Conservation (phyloP, 2,113 vertebrate species). For the Heloderma charlesbogerti region DNA sequence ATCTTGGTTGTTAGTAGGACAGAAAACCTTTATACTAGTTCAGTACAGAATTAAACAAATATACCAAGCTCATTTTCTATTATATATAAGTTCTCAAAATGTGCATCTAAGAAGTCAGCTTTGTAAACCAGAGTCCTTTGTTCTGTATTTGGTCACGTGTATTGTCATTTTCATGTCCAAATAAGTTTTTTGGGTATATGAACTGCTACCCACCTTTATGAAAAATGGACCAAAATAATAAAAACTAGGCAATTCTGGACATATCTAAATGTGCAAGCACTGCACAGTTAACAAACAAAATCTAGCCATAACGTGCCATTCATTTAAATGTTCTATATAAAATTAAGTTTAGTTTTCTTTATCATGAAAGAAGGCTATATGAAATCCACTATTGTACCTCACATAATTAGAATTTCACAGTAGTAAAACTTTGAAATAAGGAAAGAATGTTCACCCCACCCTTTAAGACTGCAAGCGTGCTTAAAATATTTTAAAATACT, state of each 20-base stretch:
- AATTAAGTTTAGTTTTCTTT: constrained; percentile 74
- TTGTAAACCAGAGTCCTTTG: neutral
- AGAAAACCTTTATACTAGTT: neutral
- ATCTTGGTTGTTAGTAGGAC: neutral
- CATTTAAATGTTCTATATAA: constrained; percentile 54
- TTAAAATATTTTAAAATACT: constrained; percentile 13
- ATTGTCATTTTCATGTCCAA: neutral
- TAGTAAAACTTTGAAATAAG: constrained; percentile 25
- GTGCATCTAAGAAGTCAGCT: neutral
- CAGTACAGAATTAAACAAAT: neutral
- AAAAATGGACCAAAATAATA: neutral
- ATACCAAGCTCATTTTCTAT: neutral
- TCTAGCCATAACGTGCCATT: constrained; percentile 56
- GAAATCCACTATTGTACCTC: constrained; percentile 76
- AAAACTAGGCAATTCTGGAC: neutral
- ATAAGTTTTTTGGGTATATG: neutral
- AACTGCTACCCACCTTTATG: neutral
- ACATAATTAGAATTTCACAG: neutral
- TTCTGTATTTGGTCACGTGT: neutral
- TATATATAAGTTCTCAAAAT: neutral
- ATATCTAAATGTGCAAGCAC: constrained; percentile 47
- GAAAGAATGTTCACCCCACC: neutral
- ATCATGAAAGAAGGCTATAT: constrained; percentile 76
- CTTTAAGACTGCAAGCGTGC: constrained; percentile 2
- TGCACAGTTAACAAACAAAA: constrained; percentile 76